Evolutionary conservation across 2,113 vertebrate species (phyloP), one percentile per base, ranked within the genome.

Genomic region (Edolisoma coerulescens): DNA sequence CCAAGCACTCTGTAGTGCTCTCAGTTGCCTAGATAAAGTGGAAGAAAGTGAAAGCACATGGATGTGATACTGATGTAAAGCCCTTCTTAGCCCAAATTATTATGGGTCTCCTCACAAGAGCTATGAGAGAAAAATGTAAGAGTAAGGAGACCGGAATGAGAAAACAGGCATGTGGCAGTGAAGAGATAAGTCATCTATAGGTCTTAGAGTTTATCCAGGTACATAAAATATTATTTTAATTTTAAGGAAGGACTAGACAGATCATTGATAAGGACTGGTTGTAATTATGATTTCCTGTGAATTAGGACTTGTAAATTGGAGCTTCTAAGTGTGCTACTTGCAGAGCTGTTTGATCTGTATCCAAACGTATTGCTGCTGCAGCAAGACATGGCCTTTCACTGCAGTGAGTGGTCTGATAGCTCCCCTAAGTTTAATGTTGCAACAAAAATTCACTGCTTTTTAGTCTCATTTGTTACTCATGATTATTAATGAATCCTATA

Each of bases 341-440:
- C 7, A 20, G 83, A 96, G 53, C 41, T 88, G 56, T 92, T 96
- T 89, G 61, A 89, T 93, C 79, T 75, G n/a, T 91, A 71, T 71
- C 70, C 80, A 83, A 68, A 67, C 16, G 26, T 69, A 68, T 33
- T 87, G 60, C 65, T 89, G 64, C 81, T 67, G 53, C 63, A 84
- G 23, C 53, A 84, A 93, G 83, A 86, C 35, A 11, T 21, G 21
- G 41, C 7, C 68, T 91, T 94, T 89, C 76, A 57, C 11, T 49
- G 35, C 75, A 84, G 37, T 28, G 49, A 93, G 56, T 33, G 17
- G 60, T 73, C 63, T 86, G 74, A 94, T 54, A 73, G 42, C 63
- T 70, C 88, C 35, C 47, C 27, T 32, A 78, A 69, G 33, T 63
- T 75, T 41, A 68, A 74, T 33, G n/a, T 49, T 12, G 33, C 57